Conservation (phyloP, 2,113 vertebrate genomes). For the Platichthys flesus region DNA sequence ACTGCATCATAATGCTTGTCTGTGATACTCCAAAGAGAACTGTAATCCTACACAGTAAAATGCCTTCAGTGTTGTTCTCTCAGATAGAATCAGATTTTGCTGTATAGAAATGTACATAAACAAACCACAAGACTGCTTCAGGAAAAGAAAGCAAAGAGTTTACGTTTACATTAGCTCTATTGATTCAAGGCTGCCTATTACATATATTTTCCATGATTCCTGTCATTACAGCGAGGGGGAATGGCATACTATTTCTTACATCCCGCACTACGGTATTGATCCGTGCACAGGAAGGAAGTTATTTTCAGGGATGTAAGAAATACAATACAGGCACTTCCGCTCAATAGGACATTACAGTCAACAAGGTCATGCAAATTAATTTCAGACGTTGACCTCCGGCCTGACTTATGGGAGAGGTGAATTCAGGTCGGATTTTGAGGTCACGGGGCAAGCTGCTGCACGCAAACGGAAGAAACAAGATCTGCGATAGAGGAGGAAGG, state of each 20-base stretch:
- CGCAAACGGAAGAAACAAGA: conserved; percentile 58
- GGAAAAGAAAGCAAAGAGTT: conserved; percentile 44
- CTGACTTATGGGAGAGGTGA: conserved; percentile 56
- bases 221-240: conserved; percentile 45
- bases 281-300: conserved; percentile 68
- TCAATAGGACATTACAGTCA: conserved; percentile 56
- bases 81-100: conserved; percentile 31
- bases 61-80: conserved; percentile 6
- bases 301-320: conserved; percentile 71
- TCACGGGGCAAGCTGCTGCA: conserved; percentile 14
- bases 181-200: conserved; percentile 50
- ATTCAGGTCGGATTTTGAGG: conserved; percentile 47
- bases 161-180: conserved; percentile 64
- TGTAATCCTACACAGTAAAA: conserved; percentile 8
- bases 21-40: conserved; percentile 43
- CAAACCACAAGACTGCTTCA: conserved; percentile 29
- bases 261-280: conserved; percentile 66
- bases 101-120: conserved; percentile 41
- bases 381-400: conserved; percentile 56
- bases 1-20: conserved; percentile 44
- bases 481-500: conserved; percentile 37
- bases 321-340: conserved; percentile 60
- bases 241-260: conserved; percentile 68
- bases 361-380: conserved; percentile 71
- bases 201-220: conserved; percentile 49